These are phyloP conservation scores for Myotis vivesi DNA, from an alignment of 2,797 vertebrate species.

Conservation along the genomic window DNA sequence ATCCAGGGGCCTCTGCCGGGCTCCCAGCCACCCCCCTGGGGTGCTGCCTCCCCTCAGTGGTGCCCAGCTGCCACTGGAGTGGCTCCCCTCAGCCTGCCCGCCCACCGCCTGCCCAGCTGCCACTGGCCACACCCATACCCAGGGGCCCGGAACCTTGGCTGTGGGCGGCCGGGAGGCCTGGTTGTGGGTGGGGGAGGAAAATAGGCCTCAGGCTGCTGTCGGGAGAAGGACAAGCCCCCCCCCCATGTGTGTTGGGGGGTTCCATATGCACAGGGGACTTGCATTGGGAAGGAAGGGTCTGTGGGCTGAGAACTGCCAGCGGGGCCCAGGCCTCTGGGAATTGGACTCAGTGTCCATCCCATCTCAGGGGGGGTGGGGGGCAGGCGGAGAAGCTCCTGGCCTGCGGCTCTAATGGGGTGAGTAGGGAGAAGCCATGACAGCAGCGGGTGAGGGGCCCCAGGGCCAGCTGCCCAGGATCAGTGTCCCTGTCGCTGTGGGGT, in stretches of 20 bases:
- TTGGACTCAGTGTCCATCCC: background rate
- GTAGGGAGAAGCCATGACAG: background rate
- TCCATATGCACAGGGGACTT: accelerated
- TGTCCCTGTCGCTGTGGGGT: accelerated
- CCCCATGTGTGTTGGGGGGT: accelerated
- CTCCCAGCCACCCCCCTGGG: background rate
- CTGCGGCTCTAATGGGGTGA: background rate
- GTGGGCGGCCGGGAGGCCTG: too few relatives aligned
- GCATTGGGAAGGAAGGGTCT: background rate
- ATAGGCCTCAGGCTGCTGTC: too few relatives aligned
- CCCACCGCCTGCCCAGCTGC: too few relatives aligned
- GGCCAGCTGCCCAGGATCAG: background rate
- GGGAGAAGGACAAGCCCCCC: background rate
- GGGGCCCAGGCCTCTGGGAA: background rate
- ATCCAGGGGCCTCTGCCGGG: too few relatives aligned
- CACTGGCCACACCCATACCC: too few relatives aligned
- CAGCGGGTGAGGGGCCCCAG: background rate
- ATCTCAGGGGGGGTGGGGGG: too few relatives aligned
- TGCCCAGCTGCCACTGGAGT: background rate
- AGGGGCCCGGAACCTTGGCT: too few relatives aligned
- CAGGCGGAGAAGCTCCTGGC: too few relatives aligned
- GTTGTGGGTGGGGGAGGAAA: too few relatives aligned
- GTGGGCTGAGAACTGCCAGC: background rate
- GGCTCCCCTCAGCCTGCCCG: background rate
- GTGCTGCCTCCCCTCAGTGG: background rate